Base-by-base conservation (phyloP, 2,797 vertebrate genomes). In the Lerista edwardsae region DNA sequence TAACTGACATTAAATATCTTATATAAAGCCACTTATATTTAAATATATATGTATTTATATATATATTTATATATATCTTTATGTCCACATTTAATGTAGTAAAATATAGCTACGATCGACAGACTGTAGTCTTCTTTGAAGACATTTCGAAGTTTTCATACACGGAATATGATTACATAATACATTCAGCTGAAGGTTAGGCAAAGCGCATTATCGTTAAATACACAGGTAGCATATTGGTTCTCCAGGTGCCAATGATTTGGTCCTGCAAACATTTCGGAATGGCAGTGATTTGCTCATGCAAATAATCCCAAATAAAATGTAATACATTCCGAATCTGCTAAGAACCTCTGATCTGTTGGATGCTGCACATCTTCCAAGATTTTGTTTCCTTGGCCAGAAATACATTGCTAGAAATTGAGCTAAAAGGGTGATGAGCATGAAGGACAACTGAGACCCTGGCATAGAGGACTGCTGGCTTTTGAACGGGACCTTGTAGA, bases 41-140 rank as follows among this genome's bases (percentile, higher is more conserved):
- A 94, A 96, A 96, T 97, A 97, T 97, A 96, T 95, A 97, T 55
- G 19, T 55, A 17, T 55, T 3, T 55, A 55, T 55, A 55, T 97
- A 96, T 98, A 97, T 98, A 83, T 77, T 55, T 97, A 96, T 98
- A 98, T 98, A 98, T 97, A 97, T 96, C 95, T 98, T 97, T 98
- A 97, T 97, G 97, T 96, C 98, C 96, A 94, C 92, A 93, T 95
- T 96, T 95, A 95, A 95, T 95, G 94, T 96, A 97, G 95, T 97
- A 97, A 97, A 97, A 98, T 98, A 98, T 97, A 98, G 96, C 96
- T 97, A 96, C 97, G 95, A 93, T 96, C 96, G 97, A 97, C 92
- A 97, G 96, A 96, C 96, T 98, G 96, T 98, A 96, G 95, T 97
- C 97, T 97, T 97, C 97, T 97, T 93, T 97, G 97, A 96, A 98